Percentiles rank a stretch among this genome's conserved stretches.
phyloP scores from a whole-genome alignment of 2,888 invertebrate genomes.

The Lacanobia wlatinum region DNA sequence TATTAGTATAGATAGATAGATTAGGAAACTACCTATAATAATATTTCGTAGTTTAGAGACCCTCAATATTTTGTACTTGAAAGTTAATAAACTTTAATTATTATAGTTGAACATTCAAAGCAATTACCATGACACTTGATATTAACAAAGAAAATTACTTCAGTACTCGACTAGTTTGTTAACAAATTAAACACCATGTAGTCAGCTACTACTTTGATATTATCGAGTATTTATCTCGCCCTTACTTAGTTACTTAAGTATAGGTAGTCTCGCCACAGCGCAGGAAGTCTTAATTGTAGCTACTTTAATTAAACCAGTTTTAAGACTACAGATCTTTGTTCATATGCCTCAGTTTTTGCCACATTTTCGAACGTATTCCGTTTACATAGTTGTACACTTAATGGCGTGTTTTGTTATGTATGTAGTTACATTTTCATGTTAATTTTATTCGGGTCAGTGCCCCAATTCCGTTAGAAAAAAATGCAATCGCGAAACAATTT shows the following conservation, averaged over 20 bases:
- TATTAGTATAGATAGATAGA: no score
- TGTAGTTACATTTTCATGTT: constrained; percentile 37
- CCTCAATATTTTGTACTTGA: constrained; percentile 11
- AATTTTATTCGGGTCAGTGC: constrained; percentile 65
- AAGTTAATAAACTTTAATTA: constrained; percentile 23
- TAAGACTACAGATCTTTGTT: constrained; percentile 72
- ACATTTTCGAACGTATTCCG: constrained; percentile 33
- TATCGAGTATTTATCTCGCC: constrained; percentile 54
- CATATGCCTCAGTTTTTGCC: constrained; percentile 54
- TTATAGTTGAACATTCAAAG: constrained; percentile 21
- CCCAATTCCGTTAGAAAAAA: constrained; percentile 67
- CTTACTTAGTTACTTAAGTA: constrained; percentile 56
- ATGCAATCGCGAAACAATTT: constrained; percentile 41
- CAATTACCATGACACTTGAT: constrained; percentile 38
- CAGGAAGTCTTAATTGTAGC: constrained; percentile 84
- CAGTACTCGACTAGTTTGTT: constrained; percentile 26
- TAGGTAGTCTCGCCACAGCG: constrained; percentile 67
- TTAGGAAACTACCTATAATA: background rate
- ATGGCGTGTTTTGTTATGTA: constrained; percentile 39
- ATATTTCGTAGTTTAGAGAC: constrained; percentile 2
- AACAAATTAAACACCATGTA: constrained; percentile 43
- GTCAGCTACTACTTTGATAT: constrained; percentile 31
- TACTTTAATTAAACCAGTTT: constrained; percentile 78
- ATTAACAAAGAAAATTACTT: constrained; percentile 43
- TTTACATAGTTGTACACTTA: constrained; percentile 45